phyloP scores from a whole-genome alignment of 2,113 vertebrate species.

The Speoplatyrhinus poulsoni region DNA sequence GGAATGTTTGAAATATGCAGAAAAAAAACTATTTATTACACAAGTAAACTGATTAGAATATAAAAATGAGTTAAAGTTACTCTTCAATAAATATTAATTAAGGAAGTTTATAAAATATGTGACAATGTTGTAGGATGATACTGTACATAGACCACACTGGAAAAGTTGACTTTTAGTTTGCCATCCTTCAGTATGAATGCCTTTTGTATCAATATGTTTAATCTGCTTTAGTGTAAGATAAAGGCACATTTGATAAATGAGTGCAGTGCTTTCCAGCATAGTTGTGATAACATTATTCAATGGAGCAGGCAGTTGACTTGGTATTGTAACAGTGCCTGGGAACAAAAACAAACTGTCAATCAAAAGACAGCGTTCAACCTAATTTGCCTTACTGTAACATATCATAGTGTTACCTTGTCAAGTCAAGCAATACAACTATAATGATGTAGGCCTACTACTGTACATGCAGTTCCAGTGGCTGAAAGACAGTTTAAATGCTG shows the following conservation, averaged over 20 bases:
- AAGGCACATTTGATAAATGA: constrained; percentile 43
- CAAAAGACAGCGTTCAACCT: constrained; percentile 1
- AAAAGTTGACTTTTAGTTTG: no score
- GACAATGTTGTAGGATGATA: no score
- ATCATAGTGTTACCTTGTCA: no score
- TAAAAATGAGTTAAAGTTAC: no score
- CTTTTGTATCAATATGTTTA: constrained; percentile 9
- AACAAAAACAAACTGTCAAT: constrained; percentile 30
- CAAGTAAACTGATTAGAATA: no score
- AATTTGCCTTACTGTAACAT: no score
- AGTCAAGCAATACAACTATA: no score
- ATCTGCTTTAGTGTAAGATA: constrained; percentile 63
- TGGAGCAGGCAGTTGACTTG: constrained; percentile 29
- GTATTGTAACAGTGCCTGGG: constrained; percentile 32
- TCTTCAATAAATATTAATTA: no score
- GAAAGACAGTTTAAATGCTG: background rate
- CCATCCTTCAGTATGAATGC: no score
- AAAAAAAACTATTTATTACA: no score
- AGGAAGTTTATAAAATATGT: no score
- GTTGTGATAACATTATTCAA: constrained; percentile 46
- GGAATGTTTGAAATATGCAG: constrained; percentile 24
- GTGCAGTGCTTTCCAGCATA: constrained; percentile 42
- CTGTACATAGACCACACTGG: no score
- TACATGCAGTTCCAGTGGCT: background rate
- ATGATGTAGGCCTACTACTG: background rate